Percentiles rank a stretch among this genome's conserved stretches.
phyloP scores from a whole-genome alignment of 1,140 invertebrate genomes.

The Euschistus heros region DNA sequence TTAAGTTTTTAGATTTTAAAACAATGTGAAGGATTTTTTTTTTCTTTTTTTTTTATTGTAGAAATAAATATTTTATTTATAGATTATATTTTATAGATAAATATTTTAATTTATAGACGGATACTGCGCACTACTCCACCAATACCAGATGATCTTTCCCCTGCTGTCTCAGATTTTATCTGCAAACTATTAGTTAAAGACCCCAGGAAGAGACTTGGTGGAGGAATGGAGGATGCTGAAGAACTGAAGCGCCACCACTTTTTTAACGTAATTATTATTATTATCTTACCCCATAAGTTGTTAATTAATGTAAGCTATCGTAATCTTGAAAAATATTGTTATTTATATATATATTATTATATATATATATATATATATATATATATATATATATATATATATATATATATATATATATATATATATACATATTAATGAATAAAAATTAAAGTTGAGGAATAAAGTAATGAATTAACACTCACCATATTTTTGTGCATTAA shows the following conservation, averaged over 20 bases:
- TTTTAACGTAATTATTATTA: constrained; percentile 46
- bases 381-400: neutral
- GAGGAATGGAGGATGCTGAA: constrained; percentile 62
- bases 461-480: neutral
- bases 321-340: neutral
- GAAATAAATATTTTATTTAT: neutral
- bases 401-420: neutral
- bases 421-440: no score
- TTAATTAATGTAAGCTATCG: neutral
- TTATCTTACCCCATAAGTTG: no score
- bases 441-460: neutral
- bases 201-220: constrained; percentile 71
- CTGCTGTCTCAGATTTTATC: constrained; percentile 53
- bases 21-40: no score
- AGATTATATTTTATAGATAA: neutral
- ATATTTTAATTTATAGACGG: constrained; percentile 40
- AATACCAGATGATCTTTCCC: constrained; percentile 60
- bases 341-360: neutral
- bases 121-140: constrained; percentile 79
- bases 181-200: constrained; percentile 76
- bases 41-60: neutral
- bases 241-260: constrained; percentile 81
- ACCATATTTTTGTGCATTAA: constrained; percentile 27
- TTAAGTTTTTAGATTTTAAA: no score
- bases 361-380: neutral